Evolutionary conservation across 2,113 vertebrate species (phyloP), one percentile per base, ranked within the genome.

Genomic region (Tiliqua scincoides): DNA sequence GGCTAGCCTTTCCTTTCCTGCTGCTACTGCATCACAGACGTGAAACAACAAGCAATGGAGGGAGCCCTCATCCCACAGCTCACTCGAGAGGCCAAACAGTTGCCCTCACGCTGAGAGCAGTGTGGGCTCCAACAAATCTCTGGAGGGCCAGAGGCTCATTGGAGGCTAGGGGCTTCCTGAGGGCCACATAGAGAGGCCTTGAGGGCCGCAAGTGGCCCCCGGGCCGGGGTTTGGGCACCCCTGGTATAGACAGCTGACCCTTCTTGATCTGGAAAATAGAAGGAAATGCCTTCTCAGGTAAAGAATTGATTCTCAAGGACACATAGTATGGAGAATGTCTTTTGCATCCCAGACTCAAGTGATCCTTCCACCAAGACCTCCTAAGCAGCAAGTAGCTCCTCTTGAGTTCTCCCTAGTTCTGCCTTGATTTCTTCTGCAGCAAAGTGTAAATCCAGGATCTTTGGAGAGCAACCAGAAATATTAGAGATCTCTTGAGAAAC

Each of bases 401-500:
- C 54, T 25, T 67, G 40, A 40, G 79, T 30, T n/a, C 54, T 21
- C 37, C 54, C 65, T 21, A 54, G 12, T 52, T 83, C 14, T 70
- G 79, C 40, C 54, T 83, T 54, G 40, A 23, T 57, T 71, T 83
- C 32, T 72, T 72, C 48, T 72, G 21, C 30, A 59, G 67, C 32
- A 72, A 57, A 78, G 10, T 78, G 35, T 32, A 59, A 17, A 35
- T 61, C 32, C 57, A 78, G 54, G 57, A 35, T 15, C 76, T 78
- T 61, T 72, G 67, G 75, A 79, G 54, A 79, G 67, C 77, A 40
- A 15, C 23, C 35, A 43, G 27, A 70, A 79, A 59, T 59, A 78
- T 85, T 68, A 48, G 76, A 10, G 18, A 54, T 43, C 79, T 61
- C 75, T 85, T 32, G 54, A 85, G 84, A 63, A 85, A 71, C 68